Conservation (phyloP, 2,113 vertebrate species). For the Mastomys natalensis region DNA sequence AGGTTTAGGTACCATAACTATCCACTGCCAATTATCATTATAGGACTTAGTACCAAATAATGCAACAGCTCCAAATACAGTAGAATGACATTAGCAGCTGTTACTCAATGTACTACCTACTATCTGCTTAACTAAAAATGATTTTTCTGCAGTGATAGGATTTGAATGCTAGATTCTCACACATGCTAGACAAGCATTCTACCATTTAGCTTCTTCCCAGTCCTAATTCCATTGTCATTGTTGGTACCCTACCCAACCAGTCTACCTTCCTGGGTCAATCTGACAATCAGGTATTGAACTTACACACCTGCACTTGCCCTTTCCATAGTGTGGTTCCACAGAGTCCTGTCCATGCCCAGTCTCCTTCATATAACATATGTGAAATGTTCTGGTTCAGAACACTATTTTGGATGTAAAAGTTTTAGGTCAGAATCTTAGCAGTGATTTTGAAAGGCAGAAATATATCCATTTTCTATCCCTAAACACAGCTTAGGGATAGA, state of each 20-base stretch:
- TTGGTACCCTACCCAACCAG: constrained; percentile 63
- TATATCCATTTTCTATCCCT: constrained; percentile 76
- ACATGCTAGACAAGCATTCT: not conserved
- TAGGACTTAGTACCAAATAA: constrained; percentile 3
- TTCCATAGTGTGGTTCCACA: constrained; percentile 79
- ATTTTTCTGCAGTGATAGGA: not conserved
- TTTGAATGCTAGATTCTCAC: not conserved
- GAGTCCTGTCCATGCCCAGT: constrained; percentile 77
- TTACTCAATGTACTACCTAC: not conserved
- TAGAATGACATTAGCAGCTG: not conserved
- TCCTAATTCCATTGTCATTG: constrained; percentile 37
- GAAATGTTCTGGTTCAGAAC: constrained; percentile 80
- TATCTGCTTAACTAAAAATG: not conserved
- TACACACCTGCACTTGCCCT: constrained; percentile 79
- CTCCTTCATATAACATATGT: constrained; percentile 79
- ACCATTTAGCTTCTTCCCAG: not conserved
- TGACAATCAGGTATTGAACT: constrained; percentile 76
- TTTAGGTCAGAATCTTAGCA: constrained; percentile 78
- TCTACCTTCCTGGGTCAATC: constrained; percentile 70
- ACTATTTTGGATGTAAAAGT: constrained; percentile 82
- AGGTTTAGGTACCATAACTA: not conserved
- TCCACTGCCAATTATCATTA: constrained; percentile 33
- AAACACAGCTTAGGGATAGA: constrained; percentile 74
- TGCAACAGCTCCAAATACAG: not conserved
- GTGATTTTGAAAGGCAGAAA: constrained; percentile 73